Percentiles rank a stretch among this genome's conserved stretches.
These are phyloP conservation scores for Chrysocyon brachyurus DNA, from an alignment of 2,797 vertebrate species.

Conservation along the genomic window DNA sequence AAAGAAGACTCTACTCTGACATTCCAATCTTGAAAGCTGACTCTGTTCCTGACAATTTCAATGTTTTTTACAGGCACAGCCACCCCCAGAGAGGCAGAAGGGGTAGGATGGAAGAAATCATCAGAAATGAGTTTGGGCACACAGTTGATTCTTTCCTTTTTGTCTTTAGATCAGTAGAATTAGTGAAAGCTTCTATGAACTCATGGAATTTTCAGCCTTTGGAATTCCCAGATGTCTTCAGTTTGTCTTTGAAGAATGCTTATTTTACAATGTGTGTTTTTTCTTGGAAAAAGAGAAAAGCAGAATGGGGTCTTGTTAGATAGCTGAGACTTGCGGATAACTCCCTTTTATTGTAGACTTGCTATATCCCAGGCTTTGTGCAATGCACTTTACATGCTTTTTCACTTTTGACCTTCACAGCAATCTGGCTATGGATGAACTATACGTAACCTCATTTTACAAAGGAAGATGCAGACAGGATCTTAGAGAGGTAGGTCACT, in stretches of 20 bases:
- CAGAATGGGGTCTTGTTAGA: conserved; percentile 44
- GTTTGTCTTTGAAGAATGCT: conserved; percentile 78
- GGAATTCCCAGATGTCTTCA: conserved; percentile 75
- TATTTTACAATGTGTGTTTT: conserved; percentile 76
- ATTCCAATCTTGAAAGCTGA: conserved; percentile 65
- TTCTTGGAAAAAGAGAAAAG: conserved; percentile 73
- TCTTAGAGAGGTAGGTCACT: not conserved
- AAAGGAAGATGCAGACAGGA: not conserved
- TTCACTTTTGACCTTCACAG: conserved; percentile 1
- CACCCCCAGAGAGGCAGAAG: conserved; percentile 55
- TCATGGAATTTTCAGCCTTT: conserved; percentile 74
- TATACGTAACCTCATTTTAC: not conserved
- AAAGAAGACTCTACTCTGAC: conserved; percentile 48
- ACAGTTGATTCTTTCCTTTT: conserved; percentile 22
- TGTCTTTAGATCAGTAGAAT: conserved; percentile 73
- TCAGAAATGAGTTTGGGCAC: conserved; percentile 65
- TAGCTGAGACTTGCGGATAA: not conserved
- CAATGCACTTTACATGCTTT: not conserved
- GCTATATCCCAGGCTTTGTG: not conserved
- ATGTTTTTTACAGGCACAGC: conserved; percentile 75
- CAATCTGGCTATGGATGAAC: not conserved
- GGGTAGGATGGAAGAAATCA: conserved; percentile 67
- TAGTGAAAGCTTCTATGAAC: conserved; percentile 70
- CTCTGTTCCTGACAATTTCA: conserved; percentile 42
- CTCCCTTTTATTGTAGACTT: not conserved